Conservation (phyloP, 2,797 vertebrate genomes). For the Semotilus atromaculatus region DNA sequence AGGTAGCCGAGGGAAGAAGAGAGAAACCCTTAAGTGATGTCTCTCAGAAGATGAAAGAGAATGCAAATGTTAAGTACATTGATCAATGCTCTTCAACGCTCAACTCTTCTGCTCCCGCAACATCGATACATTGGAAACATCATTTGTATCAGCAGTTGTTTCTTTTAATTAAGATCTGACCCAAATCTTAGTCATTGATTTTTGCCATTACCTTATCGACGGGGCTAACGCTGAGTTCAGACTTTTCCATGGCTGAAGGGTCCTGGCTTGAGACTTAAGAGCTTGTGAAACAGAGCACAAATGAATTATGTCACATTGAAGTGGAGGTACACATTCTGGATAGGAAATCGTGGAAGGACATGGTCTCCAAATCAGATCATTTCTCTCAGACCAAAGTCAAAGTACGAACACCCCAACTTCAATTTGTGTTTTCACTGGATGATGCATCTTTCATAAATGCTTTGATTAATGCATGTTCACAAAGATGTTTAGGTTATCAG, state of each 20-base stretch:
- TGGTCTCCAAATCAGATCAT: slow-evolving; percentile 1
- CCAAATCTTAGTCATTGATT: slow-evolving; percentile 90
- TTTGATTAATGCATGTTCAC: background rate
- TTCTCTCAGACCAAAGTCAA: background rate
- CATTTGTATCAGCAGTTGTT: slow-evolving; percentile 96
- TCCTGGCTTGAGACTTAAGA: slow-evolving; percentile 71
- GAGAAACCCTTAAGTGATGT: slow-evolving; percentile 75
- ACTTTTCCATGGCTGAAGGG: slow-evolving; percentile 78
- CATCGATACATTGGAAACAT: slow-evolving; percentile 90
- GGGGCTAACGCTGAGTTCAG: slow-evolving; percentile 81
- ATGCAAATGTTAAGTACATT: slow-evolving; percentile 86
- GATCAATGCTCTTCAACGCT: slow-evolving; percentile 77
- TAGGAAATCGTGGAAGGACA: slow-evolving; percentile 4
- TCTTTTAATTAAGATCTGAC: slow-evolving; percentile 95
- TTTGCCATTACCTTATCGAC: slow-evolving; percentile 90
- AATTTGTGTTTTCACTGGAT: background rate
- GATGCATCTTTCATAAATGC: background rate
- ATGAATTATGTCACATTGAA: slow-evolving; percentile 66
- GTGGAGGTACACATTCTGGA: background rate
- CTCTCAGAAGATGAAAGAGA: slow-evolving; percentile 83
- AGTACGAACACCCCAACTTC: background rate
- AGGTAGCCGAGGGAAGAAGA: slow-evolving; percentile 67
- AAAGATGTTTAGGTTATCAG: background rate
- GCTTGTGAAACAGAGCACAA: slow-evolving; percentile 61
- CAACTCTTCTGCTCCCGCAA: slow-evolving; percentile 68